These are phyloP conservation scores for Vanessa atalanta DNA, from an alignment of 1,140 invertebrate genomes.

Conservation along the genomic window DNA sequence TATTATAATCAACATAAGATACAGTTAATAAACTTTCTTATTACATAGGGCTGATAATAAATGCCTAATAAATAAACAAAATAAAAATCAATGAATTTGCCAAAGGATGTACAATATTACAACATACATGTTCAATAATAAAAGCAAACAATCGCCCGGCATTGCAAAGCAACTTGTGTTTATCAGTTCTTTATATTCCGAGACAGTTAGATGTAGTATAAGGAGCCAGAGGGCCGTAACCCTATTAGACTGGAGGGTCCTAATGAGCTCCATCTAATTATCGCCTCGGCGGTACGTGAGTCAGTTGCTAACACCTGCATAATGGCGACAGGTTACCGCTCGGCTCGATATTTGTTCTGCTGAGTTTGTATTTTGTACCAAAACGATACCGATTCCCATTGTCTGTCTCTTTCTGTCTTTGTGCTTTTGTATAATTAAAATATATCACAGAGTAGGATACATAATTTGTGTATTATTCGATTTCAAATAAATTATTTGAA, in stretches of 20 bases:
- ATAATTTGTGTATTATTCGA: neutral
- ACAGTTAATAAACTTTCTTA: too few species aligned
- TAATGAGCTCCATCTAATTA: slow-evolving; percentile 61
- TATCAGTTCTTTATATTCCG: slow-evolving; percentile 38
- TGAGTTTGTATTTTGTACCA: slow-evolving; percentile 2
- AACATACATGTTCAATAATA: neutral
- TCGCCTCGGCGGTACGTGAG: slow-evolving; percentile 46
- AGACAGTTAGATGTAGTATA: slow-evolving; percentile 19
- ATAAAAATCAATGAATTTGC: too few species aligned
- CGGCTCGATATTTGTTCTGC: slow-evolving; percentile 8
- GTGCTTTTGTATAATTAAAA: neutral
- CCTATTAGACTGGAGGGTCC: slow-evolving; percentile 44
- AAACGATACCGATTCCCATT: neutral
- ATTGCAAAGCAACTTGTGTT: slow-evolving; percentile 15
- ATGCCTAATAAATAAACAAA: too few species aligned
- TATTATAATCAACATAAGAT: too few species aligned
- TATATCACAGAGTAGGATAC: neutral
- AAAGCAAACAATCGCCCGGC: neutral
- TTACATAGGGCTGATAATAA: too few species aligned
- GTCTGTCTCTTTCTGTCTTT: slow-evolving; percentile 5
- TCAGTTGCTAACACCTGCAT: slow-evolving; percentile 56
- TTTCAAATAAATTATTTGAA: too few species aligned
- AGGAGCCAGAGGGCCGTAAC: slow-evolving; percentile 35
- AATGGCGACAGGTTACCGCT: slow-evolving; percentile 37
- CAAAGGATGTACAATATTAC: too few species aligned